These are phyloP conservation scores for Ricordea florida DNA, from an alignment of 92 coral and sea anemone genomes.

Conservation along the genomic window DNA sequence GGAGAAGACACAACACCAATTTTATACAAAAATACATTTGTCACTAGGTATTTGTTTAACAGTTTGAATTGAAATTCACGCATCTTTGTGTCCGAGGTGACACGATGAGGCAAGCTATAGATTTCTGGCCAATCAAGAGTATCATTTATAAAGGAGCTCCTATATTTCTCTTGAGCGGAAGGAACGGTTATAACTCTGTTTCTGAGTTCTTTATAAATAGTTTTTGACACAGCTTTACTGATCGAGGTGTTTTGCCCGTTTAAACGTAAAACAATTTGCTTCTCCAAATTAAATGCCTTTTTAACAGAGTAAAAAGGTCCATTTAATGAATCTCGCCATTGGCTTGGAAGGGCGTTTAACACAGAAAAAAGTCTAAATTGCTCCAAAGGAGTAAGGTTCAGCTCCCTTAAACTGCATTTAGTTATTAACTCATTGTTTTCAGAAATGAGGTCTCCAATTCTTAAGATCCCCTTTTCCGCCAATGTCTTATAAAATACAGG, in stretches of 20 bases:
- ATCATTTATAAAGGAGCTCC: background rate
- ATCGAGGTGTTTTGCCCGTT: background rate
- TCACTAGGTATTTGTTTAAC: background rate
- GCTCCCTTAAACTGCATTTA: background rate
- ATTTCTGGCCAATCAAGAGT: background rate
- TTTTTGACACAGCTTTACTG: background rate
- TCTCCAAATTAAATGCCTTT: background rate
- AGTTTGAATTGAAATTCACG: slow-evolving; percentile 7
- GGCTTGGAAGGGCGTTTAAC: background rate
- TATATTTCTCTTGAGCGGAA: background rate
- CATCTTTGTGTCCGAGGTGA: background rate
- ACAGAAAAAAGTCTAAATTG: background rate
- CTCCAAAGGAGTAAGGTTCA: background rate
- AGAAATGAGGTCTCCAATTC: background rate
- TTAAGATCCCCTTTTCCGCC: background rate
- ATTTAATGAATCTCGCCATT: background rate
- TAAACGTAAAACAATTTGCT: background rate
- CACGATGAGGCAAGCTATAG: slow-evolving; percentile 13
- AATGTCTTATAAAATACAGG: background rate
- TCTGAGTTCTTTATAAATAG: background rate
- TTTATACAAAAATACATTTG: background rate
- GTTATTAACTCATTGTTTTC: background rate
- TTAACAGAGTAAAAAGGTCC: background rate
- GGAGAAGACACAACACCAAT: background rate
- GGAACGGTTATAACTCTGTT: background rate